phyloP scores from a whole-genome alignment of 2,113 vertebrate genomes.

The Notiomystis cincta region DNA sequence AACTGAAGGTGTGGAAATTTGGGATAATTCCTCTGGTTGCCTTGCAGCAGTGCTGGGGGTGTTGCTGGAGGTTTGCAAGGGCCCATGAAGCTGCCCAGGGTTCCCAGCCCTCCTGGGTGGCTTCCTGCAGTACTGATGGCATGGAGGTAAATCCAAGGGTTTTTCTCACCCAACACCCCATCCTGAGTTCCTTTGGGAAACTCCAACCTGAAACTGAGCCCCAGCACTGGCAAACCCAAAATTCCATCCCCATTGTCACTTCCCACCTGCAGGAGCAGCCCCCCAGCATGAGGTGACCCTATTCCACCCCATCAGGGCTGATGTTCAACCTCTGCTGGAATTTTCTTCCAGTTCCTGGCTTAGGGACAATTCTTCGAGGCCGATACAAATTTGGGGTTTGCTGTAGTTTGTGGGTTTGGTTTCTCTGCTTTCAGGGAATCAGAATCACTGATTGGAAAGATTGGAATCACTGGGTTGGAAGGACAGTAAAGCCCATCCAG shows the following conservation, averaged over 20 bases:
- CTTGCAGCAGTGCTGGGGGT: neutral
- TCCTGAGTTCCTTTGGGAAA: neutral
- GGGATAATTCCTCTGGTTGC: neutral
- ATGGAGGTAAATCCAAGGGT: neutral
- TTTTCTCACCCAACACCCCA: neutral
- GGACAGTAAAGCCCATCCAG: accelerated
- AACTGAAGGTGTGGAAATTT: neutral
- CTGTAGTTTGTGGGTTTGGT: neutral
- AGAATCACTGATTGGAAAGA: neutral
- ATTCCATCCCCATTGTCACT: neutral
- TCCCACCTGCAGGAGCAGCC: neutral
- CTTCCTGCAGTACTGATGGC: neutral
- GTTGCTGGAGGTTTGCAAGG: neutral
- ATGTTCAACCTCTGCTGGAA: neutral
- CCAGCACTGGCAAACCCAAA: neutral
- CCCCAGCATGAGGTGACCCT: neutral
- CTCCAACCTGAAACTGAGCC: neutral
- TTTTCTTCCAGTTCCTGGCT: neutral
- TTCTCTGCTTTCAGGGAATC: neutral
- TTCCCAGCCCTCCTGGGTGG: accelerated
- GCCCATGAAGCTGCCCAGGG: neutral
- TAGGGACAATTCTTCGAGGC: neutral
- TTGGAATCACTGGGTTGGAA: neutral
- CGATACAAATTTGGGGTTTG: neutral
- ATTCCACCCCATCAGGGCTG: neutral